Conservation (phyloP, 2,797 vertebrate genomes). For the Neoniphon sammara region DNA sequence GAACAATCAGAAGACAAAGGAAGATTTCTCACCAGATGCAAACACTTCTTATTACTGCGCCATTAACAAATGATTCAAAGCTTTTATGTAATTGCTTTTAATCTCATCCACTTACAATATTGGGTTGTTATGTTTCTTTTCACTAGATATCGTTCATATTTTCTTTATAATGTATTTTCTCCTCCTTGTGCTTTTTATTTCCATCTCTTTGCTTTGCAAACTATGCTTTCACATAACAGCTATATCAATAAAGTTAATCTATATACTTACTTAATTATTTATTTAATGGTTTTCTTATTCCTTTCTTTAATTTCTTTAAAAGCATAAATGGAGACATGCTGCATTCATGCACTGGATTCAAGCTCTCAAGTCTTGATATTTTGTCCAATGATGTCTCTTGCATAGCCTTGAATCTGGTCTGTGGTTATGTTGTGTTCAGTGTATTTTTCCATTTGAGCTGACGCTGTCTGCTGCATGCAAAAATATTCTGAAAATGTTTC, state of each 20-base stretch:
- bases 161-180: slow-evolving; percentile 1
- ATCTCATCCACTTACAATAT: slow-evolving; percentile 1
- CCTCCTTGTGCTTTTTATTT: neutral
- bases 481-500: too few species aligned
- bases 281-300: slow-evolving; percentile 14
- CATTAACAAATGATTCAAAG: too few species aligned
- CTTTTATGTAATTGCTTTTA: slow-evolving; percentile 23
- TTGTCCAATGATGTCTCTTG: neutral
- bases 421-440: too few species aligned
- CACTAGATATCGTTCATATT: neutral
- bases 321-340: neutral
- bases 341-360: neutral
- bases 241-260: too few species aligned
- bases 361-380: neutral
- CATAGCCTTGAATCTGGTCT: neutral
- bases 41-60: slow-evolving; percentile 20
- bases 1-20: too few species aligned
- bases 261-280: slow-evolving; percentile 1
- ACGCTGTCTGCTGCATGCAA: too few species aligned
- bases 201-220: neutral
- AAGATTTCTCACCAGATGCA: neutral
- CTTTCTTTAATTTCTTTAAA: neutral
- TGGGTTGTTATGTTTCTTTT: neutral
- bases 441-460: too few species aligned
- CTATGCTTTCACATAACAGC: slow-evolving; percentile 18